Evolutionary conservation across 2,888 invertebrate species (phyloP), one percentile per base, ranked within the genome.

Genomic region (Camponotus fellah): DNA sequence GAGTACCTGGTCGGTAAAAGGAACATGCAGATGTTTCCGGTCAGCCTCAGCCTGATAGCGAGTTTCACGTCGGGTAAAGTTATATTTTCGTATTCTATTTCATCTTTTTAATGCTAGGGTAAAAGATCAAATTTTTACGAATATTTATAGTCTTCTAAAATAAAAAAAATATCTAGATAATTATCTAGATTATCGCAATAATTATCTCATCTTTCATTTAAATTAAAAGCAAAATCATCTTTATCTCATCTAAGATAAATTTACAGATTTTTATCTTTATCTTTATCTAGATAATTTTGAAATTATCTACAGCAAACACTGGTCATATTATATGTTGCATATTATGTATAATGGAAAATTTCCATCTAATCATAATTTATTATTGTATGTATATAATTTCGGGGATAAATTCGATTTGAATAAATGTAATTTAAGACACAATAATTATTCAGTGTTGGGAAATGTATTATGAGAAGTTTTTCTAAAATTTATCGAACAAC

Each of bases 11-110:
- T 98, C 81, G 98, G 98, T 34, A 97, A 97, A 80, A 96, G 98
- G 90, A 97, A 97, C 91, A 98, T 98, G 98, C 96, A 97, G 92
- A 96, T 97, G 26, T 95, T 98, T 93, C 98, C 98, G 3, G 97
- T 98, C 77, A 96, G 98, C 46, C 96, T 98, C 96, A 98, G 98
- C 0, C 96, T 98, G 49, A 97, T 98, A 84, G 98, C 98, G 76
- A 98, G 97, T 94, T 97, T 97, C 85, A 96, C 97, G 83, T 97
- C 97, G 17, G 90, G 90, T 90, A 88, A 10, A 83, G 43, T 10
- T 62, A 8, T 17, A 65, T 60, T 69, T 26, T 26, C 2, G 26
- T 26, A 26, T 58, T 21, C 2, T 71, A 71, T 3, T n/a, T n/a
- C n/a, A n/a, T n/a, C n/a, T n/a, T n/a, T n/a, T n/a, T n/a, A n/a